These are phyloP conservation scores for Acrocera orbiculus DNA, from an alignment of 2,888 invertebrate species.

Conservation along the genomic window DNA sequence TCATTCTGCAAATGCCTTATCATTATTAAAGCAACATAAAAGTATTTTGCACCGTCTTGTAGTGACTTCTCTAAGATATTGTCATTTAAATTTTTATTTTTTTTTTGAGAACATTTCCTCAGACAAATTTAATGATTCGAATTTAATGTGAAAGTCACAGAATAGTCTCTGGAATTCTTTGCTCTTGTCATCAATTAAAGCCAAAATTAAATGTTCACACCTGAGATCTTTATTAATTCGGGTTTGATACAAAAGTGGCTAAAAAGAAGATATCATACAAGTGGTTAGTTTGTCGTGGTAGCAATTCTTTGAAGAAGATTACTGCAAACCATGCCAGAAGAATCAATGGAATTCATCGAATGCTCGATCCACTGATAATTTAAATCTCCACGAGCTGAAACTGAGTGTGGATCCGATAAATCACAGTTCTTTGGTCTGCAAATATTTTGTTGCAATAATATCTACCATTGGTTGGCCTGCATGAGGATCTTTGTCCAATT, in stretches of 20 bases:
- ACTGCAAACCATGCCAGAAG: too few relatives aligned
- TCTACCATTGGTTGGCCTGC: conserved; percentile 1
- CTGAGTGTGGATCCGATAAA: conserved; percentile 10
- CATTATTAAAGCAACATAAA: too few relatives aligned
- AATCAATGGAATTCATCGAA: conserved; percentile 7
- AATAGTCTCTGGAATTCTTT: conserved; percentile 28
- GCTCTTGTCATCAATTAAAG: conserved; percentile 31
- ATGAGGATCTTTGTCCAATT: conserved; percentile 9
- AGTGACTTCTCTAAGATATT: conserved; percentile 5
- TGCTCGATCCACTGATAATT: conserved; percentile 8
- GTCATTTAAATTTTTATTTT: conserved; percentile 1
- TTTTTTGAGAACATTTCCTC: conserved; percentile 11
- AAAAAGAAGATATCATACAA: too few relatives aligned
- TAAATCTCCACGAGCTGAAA: conserved; percentile 6
- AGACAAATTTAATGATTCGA: too few relatives aligned
- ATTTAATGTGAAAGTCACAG: too few relatives aligned
- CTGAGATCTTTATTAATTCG: conserved; percentile 32
- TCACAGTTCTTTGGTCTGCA: conserved; percentile 7
- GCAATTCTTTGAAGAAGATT: too few relatives aligned
- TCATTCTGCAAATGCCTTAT: too few relatives aligned
- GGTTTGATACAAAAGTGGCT: too few relatives aligned
- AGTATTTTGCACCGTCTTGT: too few relatives aligned
- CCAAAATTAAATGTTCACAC: conserved; percentile 23
- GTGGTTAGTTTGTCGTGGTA: too few relatives aligned
- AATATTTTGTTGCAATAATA: conserved; percentile 1